These are phyloP conservation scores for Cotesia congregata DNA, from an alignment of 2,888 invertebrate genomes.

Conservation along the genomic window DNA sequence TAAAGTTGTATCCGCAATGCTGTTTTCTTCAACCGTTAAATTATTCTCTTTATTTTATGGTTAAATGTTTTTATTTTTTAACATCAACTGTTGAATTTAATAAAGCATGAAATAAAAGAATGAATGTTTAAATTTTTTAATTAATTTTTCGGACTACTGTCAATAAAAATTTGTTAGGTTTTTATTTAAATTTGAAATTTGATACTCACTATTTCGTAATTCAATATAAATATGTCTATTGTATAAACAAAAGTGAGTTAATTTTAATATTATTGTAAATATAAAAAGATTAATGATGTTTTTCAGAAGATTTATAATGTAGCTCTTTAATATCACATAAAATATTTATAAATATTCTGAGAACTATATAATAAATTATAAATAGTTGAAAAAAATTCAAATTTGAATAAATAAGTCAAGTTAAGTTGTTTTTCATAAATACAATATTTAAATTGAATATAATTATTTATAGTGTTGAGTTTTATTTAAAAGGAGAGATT, in stretches of 20 bases:
- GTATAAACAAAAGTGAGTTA: not conserved
- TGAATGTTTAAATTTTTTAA: no score
- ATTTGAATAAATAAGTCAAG: no score
- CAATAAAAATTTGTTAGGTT: no score
- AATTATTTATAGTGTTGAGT: not conserved
- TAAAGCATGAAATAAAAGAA: no score
- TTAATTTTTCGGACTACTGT: no score
- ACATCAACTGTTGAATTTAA: not conserved
- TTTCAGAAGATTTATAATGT: not conserved
- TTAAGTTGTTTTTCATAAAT: no score
- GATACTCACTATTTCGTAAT: no score
- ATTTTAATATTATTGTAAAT: not conserved
- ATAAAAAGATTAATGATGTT: not conserved
- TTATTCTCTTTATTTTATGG: constrained; percentile 17
- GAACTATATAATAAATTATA: not conserved
- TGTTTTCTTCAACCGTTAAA: constrained; percentile 15
- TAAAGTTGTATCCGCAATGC: constrained; percentile 25
- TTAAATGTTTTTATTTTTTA: not conserved
- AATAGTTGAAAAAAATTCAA: not conserved
- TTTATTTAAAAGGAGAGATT: constrained; percentile 14
- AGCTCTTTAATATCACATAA: not conserved
- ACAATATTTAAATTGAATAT: no score
- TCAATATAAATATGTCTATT: not conserved
- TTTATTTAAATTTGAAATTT: no score
- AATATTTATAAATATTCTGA: constrained; percentile 1